Conservation (phyloP, 1,140 invertebrate genomes). For the Himalopsyche phryganea region DNA sequence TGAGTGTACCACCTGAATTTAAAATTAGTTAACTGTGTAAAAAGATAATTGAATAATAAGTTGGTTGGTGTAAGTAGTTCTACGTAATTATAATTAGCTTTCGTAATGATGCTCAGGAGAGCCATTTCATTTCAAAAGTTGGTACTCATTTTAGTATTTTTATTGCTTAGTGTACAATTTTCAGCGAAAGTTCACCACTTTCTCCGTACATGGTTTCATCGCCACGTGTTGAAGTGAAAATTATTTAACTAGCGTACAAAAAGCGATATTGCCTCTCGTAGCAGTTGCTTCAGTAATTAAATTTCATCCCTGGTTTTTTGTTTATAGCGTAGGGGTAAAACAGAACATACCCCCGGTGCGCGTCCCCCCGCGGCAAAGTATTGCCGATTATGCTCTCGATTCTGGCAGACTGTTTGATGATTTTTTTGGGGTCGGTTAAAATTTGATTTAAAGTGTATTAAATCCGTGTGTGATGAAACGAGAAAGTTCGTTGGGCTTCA, state of each 20-base stretch:
- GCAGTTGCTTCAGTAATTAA: slow-evolving; percentile 27
- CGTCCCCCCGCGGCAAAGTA: slow-evolving; percentile 2
- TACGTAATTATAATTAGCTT: too few species aligned
- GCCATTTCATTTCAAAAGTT: too few species aligned
- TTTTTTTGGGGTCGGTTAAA: slow-evolving; percentile 30
- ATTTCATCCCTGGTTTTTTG: slow-evolving; percentile 23
- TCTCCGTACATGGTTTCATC: background rate
- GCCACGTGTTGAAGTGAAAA: slow-evolving; percentile 4
- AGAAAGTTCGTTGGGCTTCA: slow-evolving; percentile 21
- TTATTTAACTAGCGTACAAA: slow-evolving; percentile 15
- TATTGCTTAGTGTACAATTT: too few species aligned
- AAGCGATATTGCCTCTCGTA: slow-evolving; percentile 6
- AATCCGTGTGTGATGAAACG: slow-evolving; percentile 33
- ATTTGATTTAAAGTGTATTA: slow-evolving; percentile 33
- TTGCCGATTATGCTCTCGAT: slow-evolving; percentile 21
- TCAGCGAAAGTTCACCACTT: too few species aligned
- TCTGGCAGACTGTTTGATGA: slow-evolving; percentile 25
- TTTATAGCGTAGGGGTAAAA: slow-evolving; percentile 11
- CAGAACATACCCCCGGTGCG: background rate
- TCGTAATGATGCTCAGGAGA: too few species aligned
- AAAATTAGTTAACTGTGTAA: too few species aligned
- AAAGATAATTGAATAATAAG: too few species aligned
- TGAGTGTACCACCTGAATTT: too few species aligned
- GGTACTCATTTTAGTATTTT: too few species aligned
- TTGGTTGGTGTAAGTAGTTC: too few species aligned